Conservation (phyloP, 2,113 vertebrate genomes). For the Lonchura striata region DNA sequence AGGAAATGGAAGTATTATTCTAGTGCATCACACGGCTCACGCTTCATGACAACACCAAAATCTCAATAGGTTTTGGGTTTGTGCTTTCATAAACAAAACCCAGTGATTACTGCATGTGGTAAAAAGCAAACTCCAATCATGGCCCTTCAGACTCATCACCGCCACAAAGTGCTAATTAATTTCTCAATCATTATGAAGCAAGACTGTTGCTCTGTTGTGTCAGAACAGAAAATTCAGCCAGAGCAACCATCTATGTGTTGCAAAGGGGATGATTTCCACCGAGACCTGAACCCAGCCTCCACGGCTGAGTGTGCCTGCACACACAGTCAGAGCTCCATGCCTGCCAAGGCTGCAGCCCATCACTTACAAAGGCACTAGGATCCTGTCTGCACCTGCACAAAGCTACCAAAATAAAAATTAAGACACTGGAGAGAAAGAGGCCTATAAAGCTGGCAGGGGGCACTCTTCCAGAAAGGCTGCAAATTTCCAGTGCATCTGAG, state of each 20-base stretch:
- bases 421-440: neutral
- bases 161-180: conserved; percentile 24
- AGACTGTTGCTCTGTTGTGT: neutral
- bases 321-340: neutral
- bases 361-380: neutral
- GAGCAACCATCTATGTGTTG: neutral
- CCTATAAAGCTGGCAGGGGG: neutral
- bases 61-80: conserved; percentile 9
- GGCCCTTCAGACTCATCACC: neutral
- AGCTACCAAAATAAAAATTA: neutral
- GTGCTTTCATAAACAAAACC: conserved; percentile 31
- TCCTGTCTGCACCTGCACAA: neutral
- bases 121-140: conserved; percentile 18
- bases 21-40: neutral
- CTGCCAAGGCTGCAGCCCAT: neutral
- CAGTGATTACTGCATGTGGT: neutral
- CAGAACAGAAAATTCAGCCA: neutral
- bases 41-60: conserved; percentile 37
- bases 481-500: neutral
- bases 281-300: neutral
- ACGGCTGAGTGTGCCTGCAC: neutral
- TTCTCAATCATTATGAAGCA: neutral
- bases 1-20: conserved; percentile 29
- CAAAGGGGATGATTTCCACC: neutral
- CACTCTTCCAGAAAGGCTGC: neutral